Percentiles rank a stretch among this genome's conserved stretches.
phyloP scores from a whole-genome alignment of 1,140 invertebrate species.

The Heliconius himera region DNA sequence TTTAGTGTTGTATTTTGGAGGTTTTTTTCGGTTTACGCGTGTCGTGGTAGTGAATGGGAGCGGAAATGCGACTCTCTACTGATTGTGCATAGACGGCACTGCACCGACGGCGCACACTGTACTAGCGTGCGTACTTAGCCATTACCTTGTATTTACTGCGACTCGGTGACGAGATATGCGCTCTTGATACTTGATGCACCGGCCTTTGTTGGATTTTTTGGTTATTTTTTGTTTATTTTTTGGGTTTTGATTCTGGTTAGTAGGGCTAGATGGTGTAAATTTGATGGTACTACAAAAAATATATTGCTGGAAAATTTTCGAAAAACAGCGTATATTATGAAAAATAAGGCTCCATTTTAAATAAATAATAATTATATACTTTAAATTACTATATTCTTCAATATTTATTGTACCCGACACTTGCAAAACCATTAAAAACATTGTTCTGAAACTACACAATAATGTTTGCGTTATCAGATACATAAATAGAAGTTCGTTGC shows the following conservation, averaged over 20 bases:
- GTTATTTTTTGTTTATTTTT: not conserved
- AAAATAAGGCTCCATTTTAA: not conserved
- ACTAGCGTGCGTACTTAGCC: conserved; percentile 81
- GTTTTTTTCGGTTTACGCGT: conserved; percentile 73
- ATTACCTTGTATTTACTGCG: conserved; percentile 81
- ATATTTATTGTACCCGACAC: not conserved
- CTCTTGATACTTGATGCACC: conserved; percentile 65
- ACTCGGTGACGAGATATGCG: conserved; percentile 47
- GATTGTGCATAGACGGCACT: conserved; percentile 79
- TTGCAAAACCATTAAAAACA: not conserved
- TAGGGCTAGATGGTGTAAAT: not conserved
- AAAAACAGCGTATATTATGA: not conserved
- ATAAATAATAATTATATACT: not conserved
- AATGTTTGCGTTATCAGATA: conserved; percentile 17
- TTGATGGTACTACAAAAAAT: not conserved
- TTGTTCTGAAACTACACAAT: not conserved
- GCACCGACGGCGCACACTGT: conserved; percentile 71
- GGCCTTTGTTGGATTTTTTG: conserved; percentile 12
- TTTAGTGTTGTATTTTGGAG: conserved; percentile 57
- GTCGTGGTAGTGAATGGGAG: conserved; percentile 67
- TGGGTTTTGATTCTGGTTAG: not conserved
- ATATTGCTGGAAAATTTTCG: not conserved
- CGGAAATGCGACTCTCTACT: conserved; percentile 76
- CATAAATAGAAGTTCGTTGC: conserved; percentile 36
- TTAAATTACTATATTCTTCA: not conserved